A percentile compares a stretch with the other conserved stretches of the same genome.
These are phyloP conservation scores for Polietes domitor DNA, from an alignment of 2,888 invertebrate species.

Conservation along the genomic window DNA sequence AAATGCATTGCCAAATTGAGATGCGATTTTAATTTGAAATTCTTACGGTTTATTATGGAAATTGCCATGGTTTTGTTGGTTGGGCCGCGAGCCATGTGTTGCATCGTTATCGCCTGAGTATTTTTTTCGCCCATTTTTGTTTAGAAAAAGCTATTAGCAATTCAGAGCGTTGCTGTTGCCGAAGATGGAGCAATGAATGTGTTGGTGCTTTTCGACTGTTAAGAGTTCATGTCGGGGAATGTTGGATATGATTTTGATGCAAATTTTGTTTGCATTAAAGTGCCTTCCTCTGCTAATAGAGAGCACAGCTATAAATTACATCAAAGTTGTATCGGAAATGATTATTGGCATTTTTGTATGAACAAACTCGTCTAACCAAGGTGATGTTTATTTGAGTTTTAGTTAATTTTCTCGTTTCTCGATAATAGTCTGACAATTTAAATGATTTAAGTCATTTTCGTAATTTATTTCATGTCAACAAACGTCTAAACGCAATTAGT, in stretches of 20 bases:
- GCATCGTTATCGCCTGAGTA: slow-evolving; percentile 1
- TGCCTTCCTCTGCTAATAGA: too few relatives aligned
- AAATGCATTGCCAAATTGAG: slow-evolving; percentile 58
- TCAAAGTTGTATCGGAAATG: not conserved
- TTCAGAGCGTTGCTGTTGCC: not conserved
- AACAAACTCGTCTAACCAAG: too few relatives aligned
- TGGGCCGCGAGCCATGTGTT: not conserved
- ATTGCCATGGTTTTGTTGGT: slow-evolving; percentile 15
- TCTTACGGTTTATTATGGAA: slow-evolving; percentile 26
- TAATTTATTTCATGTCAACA: too few relatives aligned
- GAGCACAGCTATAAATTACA: not conserved
- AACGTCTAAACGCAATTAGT: too few relatives aligned
- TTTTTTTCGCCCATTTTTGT: slow-evolving; percentile 16
- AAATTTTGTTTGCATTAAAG: not conserved
- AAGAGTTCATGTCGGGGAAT: not conserved
- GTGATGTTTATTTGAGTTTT: too few relatives aligned
- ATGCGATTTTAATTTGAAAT: slow-evolving; percentile 48
- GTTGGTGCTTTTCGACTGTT: not conserved
- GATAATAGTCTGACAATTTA: too few relatives aligned
- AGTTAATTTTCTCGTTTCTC: too few relatives aligned
- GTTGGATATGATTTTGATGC: not conserved
- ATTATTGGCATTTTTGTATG: not conserved
- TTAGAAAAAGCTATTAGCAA: slow-evolving; percentile 11
- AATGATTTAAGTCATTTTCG: too few relatives aligned
- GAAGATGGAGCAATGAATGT: slow-evolving; percentile 1